Conservation (phyloP, 2,888 invertebrate species). For the Anarsia innoxiella region DNA sequence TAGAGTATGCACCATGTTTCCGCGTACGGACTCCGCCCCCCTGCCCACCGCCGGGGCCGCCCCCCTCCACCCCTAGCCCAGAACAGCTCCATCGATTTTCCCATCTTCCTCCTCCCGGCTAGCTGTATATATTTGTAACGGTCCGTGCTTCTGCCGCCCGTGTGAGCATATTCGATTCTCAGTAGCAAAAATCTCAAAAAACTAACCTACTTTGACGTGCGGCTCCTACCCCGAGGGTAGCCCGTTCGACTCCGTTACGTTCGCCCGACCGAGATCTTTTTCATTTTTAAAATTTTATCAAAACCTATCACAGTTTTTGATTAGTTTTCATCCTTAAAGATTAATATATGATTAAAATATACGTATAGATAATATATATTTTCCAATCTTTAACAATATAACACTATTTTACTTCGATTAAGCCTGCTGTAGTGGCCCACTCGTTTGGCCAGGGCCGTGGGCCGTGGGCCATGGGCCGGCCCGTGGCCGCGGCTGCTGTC, state of each 20-base stretch:
- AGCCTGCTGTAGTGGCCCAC: slow-evolving; percentile 21
- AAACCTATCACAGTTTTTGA: slow-evolving; percentile 76
- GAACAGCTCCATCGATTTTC: slow-evolving; percentile 53
- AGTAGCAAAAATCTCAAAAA: slow-evolving; percentile 53
- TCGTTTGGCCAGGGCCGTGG: too few species aligned
- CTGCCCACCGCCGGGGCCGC: slow-evolving; percentile 18
- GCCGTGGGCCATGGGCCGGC: slow-evolving; percentile 20
- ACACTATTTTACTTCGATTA: slow-evolving; percentile 68
- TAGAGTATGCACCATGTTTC: slow-evolving; percentile 66
- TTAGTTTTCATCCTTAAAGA: slow-evolving; percentile 72
- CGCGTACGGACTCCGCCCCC: slow-evolving; percentile 43
- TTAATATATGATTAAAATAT: slow-evolving; percentile 75
- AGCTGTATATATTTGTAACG: slow-evolving; percentile 16
- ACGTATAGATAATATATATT: slow-evolving; percentile 72
- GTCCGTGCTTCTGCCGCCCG: slow-evolving; percentile 22
- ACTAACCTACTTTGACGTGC: slow-evolving; percentile 41
- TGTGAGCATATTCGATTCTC: slow-evolving; percentile 36
- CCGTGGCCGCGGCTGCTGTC: not conserved
- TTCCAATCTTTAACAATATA: slow-evolving; percentile 72
- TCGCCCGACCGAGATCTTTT: slow-evolving; percentile 31
- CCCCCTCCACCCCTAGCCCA: slow-evolving; percentile 26
- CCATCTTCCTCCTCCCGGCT: slow-evolving; percentile 33
- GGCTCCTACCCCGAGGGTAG: slow-evolving; percentile 4
- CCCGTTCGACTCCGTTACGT: slow-evolving; percentile 23
- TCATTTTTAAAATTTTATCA: slow-evolving; percentile 72